Evolutionary conservation across 1,140 invertebrate species (phyloP).

Genomic region (Drosophila mauritiana): DNA sequence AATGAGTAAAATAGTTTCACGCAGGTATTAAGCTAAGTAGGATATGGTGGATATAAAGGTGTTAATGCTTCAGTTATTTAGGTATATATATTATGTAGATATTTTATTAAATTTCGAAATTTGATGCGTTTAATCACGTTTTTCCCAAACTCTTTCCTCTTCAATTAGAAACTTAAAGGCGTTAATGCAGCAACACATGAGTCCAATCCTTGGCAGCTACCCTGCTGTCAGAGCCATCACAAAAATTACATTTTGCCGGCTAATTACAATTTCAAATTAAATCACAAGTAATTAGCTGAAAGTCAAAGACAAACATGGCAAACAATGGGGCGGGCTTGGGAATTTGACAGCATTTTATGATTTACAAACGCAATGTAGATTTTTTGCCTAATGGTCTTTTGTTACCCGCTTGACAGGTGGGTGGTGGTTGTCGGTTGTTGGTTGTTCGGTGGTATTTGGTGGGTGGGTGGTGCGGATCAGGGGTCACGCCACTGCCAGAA

Average conservation of each 20-base stretch:
- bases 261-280: slow-evolving; percentile 84
- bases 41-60: too few relatives aligned
- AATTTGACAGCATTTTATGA: slow-evolving; percentile 78
- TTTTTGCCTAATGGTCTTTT: slow-evolving; percentile 66
- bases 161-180: slow-evolving; percentile 25
- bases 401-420: slow-evolving; percentile 41
- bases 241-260: slow-evolving; percentile 79
- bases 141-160: too few relatives aligned
- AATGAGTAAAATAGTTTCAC: too few relatives aligned
- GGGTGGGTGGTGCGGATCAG: slow-evolving; percentile 1
- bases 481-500: slow-evolving; percentile 26
- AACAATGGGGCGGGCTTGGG: slow-evolving; percentile 16
- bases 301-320: slow-evolving; percentile 59
- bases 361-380: slow-evolving; percentile 77
- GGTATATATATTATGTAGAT: too few relatives aligned
- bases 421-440: not conserved
- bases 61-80: too few relatives aligned
- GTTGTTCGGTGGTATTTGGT: not conserved
- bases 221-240: slow-evolving; percentile 68
- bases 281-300: slow-evolving; percentile 78
- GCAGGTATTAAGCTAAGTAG: too few relatives aligned
- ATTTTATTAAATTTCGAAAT: too few relatives aligned
- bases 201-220: slow-evolving; percentile 17
- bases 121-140: too few relatives aligned
- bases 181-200: slow-evolving; percentile 55